Evolutionary conservation across 1,140 invertebrate genomes (phyloP).

Genomic region (Teleopsis dalmanni): DNA sequence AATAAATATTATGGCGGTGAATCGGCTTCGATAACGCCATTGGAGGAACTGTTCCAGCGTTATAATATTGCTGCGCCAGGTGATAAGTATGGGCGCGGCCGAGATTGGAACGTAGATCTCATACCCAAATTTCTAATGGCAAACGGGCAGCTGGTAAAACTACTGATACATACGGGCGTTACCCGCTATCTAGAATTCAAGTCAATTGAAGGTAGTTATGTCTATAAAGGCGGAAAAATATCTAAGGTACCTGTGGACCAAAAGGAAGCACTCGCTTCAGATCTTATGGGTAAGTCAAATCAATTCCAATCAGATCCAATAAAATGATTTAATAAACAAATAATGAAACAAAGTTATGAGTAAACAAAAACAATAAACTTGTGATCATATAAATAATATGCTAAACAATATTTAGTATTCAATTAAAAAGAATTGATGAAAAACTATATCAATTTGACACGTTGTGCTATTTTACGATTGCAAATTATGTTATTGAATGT

Average conservation of each 20-base stretch:
- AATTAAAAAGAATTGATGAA: too few relatives aligned
- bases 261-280: slow-evolving; percentile 94
- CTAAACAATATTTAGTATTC: too few relatives aligned
- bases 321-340: not conserved
- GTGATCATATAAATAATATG: too few relatives aligned
- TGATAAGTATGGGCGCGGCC: slow-evolving; percentile 78
- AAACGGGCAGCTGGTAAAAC: slow-evolving; percentile 93
- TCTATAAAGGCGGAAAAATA: slow-evolving; percentile 97
- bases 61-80: slow-evolving; percentile 70
- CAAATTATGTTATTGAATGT: too few relatives aligned
- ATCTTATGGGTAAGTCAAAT: slow-evolving; percentile 77
- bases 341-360: slow-evolving; percentile 13
- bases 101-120: slow-evolving; percentile 99
- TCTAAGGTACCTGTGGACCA: slow-evolving; percentile 99
- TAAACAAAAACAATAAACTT: too few relatives aligned
- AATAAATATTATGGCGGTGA: slow-evolving; percentile 99
- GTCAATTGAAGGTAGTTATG: slow-evolving; percentile 97
- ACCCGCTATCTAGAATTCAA: slow-evolving; percentile 99
- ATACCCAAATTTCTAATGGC: slow-evolving; percentile 99
- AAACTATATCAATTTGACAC: too few relatives aligned
- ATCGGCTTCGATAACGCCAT: slow-evolving; percentile 96
- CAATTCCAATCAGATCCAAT: not conserved
- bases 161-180: slow-evolving; percentile 97
- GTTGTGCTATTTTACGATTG: too few relatives aligned
- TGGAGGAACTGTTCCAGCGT: slow-evolving; percentile 90